Percentiles rank a stretch among this genome's conserved stretches.
These are phyloP conservation scores for Eleginops maclovinus DNA, from an alignment of 2,113 vertebrate species.

Conservation along the genomic window DNA sequence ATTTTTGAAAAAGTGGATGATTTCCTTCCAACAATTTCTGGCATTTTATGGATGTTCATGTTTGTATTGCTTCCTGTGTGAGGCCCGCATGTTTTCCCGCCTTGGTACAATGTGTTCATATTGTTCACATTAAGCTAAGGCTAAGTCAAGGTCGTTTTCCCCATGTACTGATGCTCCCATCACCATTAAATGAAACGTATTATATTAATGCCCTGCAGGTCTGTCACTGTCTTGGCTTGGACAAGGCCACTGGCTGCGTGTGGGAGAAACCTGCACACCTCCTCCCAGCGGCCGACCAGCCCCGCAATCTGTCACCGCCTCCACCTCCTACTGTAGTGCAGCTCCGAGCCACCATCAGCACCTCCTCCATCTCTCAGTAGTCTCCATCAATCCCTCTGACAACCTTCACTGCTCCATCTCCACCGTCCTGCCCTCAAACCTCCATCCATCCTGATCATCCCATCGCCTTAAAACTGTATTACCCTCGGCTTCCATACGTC, in stretches of 20 bases:
- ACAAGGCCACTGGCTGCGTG: slow-evolving; percentile 39
- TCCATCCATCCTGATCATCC: slow-evolving; percentile 1
- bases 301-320: slow-evolving; percentile 75
- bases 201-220: slow-evolving; percentile 50
- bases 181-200: slow-evolving; percentile 22
- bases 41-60: too few species aligned
- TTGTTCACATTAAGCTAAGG: background rate
- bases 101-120: background rate
- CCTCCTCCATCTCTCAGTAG: slow-evolving; percentile 12
- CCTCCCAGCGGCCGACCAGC: slow-evolving; percentile 60
- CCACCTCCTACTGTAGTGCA: slow-evolving; percentile 32
- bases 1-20: too few species aligned
- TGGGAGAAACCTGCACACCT: slow-evolving; percentile 44
- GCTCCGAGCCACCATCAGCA: slow-evolving; percentile 19
- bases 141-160: slow-evolving; percentile 15
- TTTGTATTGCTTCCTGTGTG: too few species aligned
- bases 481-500: background rate
- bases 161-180: slow-evolving; percentile 1
- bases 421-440: background rate
- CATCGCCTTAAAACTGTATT: background rate
- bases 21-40: too few species aligned
- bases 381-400: slow-evolving; percentile 32
- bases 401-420: slow-evolving; percentile 11
- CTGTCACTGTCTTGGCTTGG: slow-evolving; percentile 61
- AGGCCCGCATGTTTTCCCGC: background rate